These are phyloP conservation scores for Steinernema hermaphroditum DNA, from an alignment of 2,888 invertebrate species.

Conservation along the genomic window DNA sequence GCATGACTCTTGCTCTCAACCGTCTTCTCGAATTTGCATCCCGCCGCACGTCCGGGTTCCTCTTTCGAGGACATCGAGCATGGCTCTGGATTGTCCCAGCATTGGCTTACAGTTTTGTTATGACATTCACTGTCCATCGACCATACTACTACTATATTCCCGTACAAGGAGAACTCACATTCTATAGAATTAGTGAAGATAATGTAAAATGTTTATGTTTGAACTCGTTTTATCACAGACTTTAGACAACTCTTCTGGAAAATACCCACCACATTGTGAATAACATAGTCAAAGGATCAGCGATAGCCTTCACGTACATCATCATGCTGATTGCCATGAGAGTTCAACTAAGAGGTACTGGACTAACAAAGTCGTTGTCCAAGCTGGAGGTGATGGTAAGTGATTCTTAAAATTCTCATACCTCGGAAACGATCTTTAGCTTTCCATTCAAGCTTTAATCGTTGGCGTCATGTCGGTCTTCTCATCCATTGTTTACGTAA, in stretches of 20 bases:
- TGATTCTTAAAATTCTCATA: background rate
- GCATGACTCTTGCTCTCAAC: slow-evolving; percentile 22
- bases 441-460: background rate
- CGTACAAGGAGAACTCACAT: background rate
- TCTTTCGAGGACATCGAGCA: background rate
- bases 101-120: background rate
- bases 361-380: background rate
- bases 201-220: background rate
- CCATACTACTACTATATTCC: background rate
- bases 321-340: background rate
- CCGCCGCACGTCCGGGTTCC: background rate
- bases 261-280: background rate
- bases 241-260: background rate
- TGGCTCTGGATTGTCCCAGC: slow-evolving; percentile 1
- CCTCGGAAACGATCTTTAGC: too few relatives aligned
- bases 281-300: background rate
- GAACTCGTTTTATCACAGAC: background rate
- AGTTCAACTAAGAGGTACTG: background rate
- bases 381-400: background rate
- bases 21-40: slow-evolving; percentile 4
- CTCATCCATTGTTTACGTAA: background rate
- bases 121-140: background rate
- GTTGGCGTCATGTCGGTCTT: background rate
- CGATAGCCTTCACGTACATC: background rate
- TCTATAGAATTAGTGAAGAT: background rate